phyloP scores from a whole-genome alignment of 2,113 vertebrate species.

The Tragelaphus scriptus region DNA sequence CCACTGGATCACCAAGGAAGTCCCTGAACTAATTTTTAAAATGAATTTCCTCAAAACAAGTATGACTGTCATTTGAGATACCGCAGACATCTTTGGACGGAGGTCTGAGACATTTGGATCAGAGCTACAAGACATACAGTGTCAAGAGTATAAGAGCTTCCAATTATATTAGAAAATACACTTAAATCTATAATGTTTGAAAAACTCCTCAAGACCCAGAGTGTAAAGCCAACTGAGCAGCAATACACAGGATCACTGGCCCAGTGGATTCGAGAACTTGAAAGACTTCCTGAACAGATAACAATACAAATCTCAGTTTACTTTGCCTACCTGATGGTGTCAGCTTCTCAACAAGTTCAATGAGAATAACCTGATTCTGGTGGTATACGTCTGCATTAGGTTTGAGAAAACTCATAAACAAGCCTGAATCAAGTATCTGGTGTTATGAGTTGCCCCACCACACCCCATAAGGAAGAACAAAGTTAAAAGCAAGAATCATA shows the following conservation, averaged over 20 bases:
- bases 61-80: background rate
- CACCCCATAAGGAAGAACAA: background rate
- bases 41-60: background rate
- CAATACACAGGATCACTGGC: slow-evolving; percentile 43
- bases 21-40: background rate
- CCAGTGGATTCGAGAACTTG: slow-evolving; percentile 24
- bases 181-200: slow-evolving; percentile 46
- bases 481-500: background rate
- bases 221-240: slow-evolving; percentile 63
- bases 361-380: background rate
- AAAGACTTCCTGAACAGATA: slow-evolving; percentile 44
- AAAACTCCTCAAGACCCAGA: slow-evolving; percentile 41
- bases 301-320: background rate
- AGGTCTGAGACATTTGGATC: slow-evolving; percentile 8
- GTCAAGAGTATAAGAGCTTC: slow-evolving; percentile 41
- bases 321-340: background rate
- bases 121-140: slow-evolving; percentile 28
- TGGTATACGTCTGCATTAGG: background rate
- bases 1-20: background rate
- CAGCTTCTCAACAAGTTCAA: background rate
- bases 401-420: slow-evolving; percentile 14
- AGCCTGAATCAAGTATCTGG: background rate
- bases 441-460: background rate
- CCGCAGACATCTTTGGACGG: slow-evolving; percentile 36
- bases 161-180: slow-evolving; percentile 57